Percentiles rank a stretch among this genome's conserved stretches.
Evolutionary conservation across 2,888 invertebrate genomes (phyloP).

Genomic region (Petrolisthes cinctipes): DNA sequence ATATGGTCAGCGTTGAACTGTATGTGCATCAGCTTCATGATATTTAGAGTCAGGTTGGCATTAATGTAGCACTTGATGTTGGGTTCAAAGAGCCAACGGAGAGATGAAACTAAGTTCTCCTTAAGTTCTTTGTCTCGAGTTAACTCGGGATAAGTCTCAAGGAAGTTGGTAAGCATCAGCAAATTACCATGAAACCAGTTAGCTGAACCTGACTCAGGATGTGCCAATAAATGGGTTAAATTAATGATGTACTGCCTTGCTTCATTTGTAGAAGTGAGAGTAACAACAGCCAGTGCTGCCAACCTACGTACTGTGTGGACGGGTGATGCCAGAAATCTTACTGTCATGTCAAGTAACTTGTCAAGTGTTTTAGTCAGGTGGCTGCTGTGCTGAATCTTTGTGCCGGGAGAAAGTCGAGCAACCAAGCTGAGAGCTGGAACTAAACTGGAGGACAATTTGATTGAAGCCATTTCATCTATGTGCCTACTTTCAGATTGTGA

Average conservation of each 20-base stretch:
- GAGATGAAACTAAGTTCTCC: neutral
- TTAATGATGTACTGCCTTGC: neutral
- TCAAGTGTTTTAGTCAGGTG: slow-evolving; percentile 19
- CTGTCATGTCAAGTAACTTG: slow-evolving; percentile 13
- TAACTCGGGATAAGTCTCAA: slow-evolving; percentile 34
- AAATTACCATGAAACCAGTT: slow-evolving; percentile 41
- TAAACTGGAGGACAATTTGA: slow-evolving; percentile 41
- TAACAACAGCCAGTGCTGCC: slow-evolving; percentile 43
- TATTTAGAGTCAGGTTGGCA: slow-evolving; percentile 24
- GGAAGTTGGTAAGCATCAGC: slow-evolving; percentile 15
- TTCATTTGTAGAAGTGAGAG: slow-evolving; percentile 43
- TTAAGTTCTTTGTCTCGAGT: slow-evolving; percentile 5
- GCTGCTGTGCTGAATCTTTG: slow-evolving; percentile 42
- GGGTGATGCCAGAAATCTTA: slow-evolving; percentile 36
- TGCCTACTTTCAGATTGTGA: neutral
- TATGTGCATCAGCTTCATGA: slow-evolving; percentile 12
- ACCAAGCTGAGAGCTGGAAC: slow-evolving; percentile 56
- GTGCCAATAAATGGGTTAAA: neutral
- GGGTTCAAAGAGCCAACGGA: neutral
- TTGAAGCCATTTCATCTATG: neutral
- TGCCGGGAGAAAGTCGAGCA: slow-evolving; percentile 59
- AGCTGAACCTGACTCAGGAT: neutral
- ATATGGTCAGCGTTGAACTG: neutral
- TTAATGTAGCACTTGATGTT: slow-evolving; percentile 33
- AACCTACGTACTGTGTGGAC: slow-evolving; percentile 51